These are phyloP conservation scores for Tanypteryx hageni DNA, from an alignment of 2,888 invertebrate species.

Conservation along the genomic window DNA sequence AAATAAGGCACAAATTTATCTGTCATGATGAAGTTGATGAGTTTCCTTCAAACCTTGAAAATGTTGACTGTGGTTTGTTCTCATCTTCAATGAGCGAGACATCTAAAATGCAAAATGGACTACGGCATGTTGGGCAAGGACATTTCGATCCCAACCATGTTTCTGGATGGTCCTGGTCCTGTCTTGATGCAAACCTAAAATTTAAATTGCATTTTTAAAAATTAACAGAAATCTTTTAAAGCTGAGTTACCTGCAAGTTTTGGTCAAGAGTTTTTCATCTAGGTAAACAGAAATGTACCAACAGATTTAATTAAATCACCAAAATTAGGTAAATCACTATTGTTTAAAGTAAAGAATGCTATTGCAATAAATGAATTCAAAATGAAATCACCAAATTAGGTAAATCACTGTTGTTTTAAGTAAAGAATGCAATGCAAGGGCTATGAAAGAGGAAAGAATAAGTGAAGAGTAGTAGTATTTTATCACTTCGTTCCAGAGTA, in stretches of 20 bases:
- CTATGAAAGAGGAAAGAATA: too few species aligned
- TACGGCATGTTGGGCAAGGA: conserved; percentile 92
- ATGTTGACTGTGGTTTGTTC: not conserved
- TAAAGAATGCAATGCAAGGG: too few species aligned
- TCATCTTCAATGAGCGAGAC: conserved; percentile 78
- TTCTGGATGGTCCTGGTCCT: conserved; percentile 82
- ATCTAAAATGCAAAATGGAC: conserved; percentile 90
- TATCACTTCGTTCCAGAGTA: too few species aligned
- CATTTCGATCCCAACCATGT: conserved; percentile 90
- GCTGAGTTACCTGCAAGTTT: not conserved
- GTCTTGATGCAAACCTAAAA: conserved; percentile 87
- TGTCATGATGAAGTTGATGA: conserved; percentile 36
- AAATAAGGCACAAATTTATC: conserved; percentile 29
- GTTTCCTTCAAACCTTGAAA: conserved; percentile 48
- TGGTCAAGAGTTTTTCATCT: not conserved
- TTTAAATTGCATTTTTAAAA: conserved; percentile 58
- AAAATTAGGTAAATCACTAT: too few species aligned
- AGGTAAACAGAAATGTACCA: conserved; percentile 20
- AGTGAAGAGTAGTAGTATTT: too few species aligned
- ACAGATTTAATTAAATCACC: too few species aligned
- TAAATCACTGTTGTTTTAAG: too few species aligned
- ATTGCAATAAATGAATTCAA: too few species aligned
- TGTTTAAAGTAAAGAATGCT: too few species aligned
- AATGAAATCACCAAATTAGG: too few species aligned
- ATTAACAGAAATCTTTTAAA: not conserved